These are phyloP conservation scores for Poeciliopsis turrubarensis DNA, from an alignment of 2,113 vertebrate species.

Conservation along the genomic window DNA sequence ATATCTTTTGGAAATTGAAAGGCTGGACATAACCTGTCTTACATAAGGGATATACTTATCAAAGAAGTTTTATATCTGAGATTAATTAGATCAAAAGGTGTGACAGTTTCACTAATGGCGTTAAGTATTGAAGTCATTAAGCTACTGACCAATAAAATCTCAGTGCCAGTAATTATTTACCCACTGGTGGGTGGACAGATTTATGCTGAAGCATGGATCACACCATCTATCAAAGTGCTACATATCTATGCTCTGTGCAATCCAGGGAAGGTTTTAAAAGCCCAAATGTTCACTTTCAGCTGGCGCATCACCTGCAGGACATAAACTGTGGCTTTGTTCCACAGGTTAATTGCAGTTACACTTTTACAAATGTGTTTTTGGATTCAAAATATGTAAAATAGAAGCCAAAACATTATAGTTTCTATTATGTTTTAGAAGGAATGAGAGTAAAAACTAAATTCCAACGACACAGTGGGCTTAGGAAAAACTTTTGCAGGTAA, in stretches of 20 bases:
- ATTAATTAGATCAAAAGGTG: conserved; percentile 14
- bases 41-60: conserved; percentile 16
- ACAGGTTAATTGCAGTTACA: neutral
- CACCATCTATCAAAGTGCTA: neutral
- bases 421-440: neutral
- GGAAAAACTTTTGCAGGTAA: neutral
- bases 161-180: conserved; percentile 9
- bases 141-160: conserved; percentile 2
- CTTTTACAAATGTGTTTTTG: neutral
- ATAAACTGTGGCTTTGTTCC: neutral
- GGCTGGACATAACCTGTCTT: conserved; percentile 22
- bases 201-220: neutral
- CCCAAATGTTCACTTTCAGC: neutral
- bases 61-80: conserved; percentile 16
- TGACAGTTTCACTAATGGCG: conserved; percentile 52
- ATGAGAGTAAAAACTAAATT: neutral
- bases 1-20: conserved; percentile 24
- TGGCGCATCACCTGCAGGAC: neutral
- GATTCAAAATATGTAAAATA: neutral
- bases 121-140: conserved; percentile 36
- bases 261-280: neutral
- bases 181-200: neutral
- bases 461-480: neutral
- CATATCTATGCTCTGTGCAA: neutral
- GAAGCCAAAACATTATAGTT: neutral